Evolutionary conservation across 2,797 vertebrate genomes (phyloP).

Genomic region (Neostethus bicornis): DNA sequence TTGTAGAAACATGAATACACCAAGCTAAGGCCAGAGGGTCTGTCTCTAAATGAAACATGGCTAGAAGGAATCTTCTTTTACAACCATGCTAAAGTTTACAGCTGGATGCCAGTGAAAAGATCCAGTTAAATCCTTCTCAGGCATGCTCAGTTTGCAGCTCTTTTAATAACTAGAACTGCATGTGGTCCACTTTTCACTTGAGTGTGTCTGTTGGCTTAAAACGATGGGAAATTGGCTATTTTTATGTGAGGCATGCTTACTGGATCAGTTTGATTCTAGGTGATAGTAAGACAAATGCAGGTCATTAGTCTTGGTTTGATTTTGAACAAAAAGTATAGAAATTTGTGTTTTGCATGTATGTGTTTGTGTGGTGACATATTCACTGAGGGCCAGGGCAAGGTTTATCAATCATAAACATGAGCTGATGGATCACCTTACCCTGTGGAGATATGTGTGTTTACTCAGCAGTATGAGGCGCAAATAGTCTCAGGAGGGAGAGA

Average conservation of each 20-base stretch:
- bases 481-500: slow-evolving; percentile 42
- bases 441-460: slow-evolving; percentile 78
- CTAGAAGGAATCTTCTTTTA: slow-evolving; percentile 28
- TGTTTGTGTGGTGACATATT: slow-evolving; percentile 59
- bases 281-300: slow-evolving; percentile 17
- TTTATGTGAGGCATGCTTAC: slow-evolving; percentile 26
- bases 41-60: slow-evolving; percentile 6
- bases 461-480: slow-evolving; percentile 78
- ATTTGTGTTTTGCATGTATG: slow-evolving; percentile 27
- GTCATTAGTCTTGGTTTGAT: slow-evolving; percentile 24
- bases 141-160: slow-evolving; percentile 44
- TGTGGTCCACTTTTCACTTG: slow-evolving; percentile 39
- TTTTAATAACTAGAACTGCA: slow-evolving; percentile 41
- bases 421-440: slow-evolving; percentile 66
- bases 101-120: slow-evolving; percentile 44
- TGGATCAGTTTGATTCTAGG: slow-evolving; percentile 21
- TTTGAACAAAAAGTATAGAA: not conserved
- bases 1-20: not conserved
- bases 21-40: not conserved
- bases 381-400: slow-evolving; percentile 50
- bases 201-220: slow-evolving; percentile 16
- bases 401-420: slow-evolving; percentile 76
- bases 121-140: slow-evolving; percentile 50
- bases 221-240: slow-evolving; percentile 37
- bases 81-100: slow-evolving; percentile 41